These are phyloP conservation scores for Virgularia gustaviana DNA, from an alignment of 92 coral and sea anemone genomes.

Conservation along the genomic window DNA sequence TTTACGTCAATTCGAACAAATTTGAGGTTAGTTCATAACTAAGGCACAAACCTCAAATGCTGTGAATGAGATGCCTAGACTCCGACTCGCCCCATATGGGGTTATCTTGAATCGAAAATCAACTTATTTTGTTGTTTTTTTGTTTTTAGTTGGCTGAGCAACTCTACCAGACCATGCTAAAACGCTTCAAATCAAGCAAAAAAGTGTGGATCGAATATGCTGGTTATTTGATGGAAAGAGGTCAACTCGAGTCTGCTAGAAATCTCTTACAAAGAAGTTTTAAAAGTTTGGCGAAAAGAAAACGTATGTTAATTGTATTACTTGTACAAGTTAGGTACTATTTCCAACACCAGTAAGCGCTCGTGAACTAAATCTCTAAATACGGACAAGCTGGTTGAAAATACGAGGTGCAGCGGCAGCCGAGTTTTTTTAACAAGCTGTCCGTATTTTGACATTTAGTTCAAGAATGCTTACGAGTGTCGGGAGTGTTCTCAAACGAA, in stretches of 20 bases:
- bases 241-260: constrained; percentile 75
- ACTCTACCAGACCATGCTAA: constrained; percentile 80
- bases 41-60: not conserved
- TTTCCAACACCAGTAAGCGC: too few species aligned
- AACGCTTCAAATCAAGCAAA: constrained; percentile 89
- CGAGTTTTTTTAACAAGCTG: too few species aligned
- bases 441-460: too few species aligned
- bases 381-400: too few species aligned
- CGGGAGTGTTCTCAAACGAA: too few species aligned
- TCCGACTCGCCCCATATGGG: not conserved
- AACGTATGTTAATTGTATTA: constrained; percentile 82
- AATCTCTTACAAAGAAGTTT: constrained; percentile 77
- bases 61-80: not conserved
- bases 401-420: too few species aligned
- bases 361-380: too few species aligned
- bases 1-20: constrained; percentile 75
- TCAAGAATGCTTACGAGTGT: too few species aligned
- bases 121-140: not conserved
- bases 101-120: not conserved
- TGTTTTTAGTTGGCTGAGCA: constrained; percentile 79
- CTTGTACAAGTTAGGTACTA: too few species aligned
- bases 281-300: constrained; percentile 84
- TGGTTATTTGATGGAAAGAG: constrained; percentile 72
- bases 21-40: constrained; percentile 61
- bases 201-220: constrained; percentile 93